These are phyloP conservation scores for Cancer borealis DNA, from an alignment of 2,888 invertebrate species.

Conservation along the genomic window DNA sequence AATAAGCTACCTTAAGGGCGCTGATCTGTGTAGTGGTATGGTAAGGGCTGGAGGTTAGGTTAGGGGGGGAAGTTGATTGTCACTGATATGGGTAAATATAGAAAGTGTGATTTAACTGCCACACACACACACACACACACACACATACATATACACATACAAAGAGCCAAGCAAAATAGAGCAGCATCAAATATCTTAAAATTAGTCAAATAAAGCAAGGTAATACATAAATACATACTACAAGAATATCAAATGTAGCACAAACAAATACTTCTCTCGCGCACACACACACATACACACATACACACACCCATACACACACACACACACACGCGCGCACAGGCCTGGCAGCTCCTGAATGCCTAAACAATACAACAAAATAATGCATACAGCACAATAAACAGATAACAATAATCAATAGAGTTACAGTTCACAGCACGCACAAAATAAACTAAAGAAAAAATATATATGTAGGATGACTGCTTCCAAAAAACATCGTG, in stretches of 20 bases:
- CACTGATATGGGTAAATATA: not conserved
- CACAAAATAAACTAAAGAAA: constrained; percentile 31
- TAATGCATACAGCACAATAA: not conserved
- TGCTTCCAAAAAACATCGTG: not conserved
- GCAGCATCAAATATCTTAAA: not conserved
- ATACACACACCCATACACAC: not conserved
- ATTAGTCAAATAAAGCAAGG: not conserved
- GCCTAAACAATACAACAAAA: not conserved
- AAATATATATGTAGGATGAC: not conserved
- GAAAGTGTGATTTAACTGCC: not conserved
- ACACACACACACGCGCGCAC: not conserved
- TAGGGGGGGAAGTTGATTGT: not conserved
- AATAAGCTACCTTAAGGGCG: too few relatives aligned
- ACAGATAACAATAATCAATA: not conserved
- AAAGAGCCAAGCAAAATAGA: not conserved
- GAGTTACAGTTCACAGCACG: not conserved
- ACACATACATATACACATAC: not conserved
- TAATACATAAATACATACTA: not conserved
- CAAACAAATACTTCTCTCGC: not conserved
- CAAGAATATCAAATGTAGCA: not conserved
- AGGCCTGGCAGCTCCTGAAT: not conserved
- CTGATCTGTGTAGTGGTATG: too few relatives aligned
- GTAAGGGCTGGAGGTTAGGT: too few relatives aligned
- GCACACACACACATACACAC: not conserved
- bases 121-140: not conserved